These are phyloP conservation scores for Schrankia costaestrigalis DNA, from an alignment of 2,888 invertebrate genomes.

Conservation along the genomic window DNA sequence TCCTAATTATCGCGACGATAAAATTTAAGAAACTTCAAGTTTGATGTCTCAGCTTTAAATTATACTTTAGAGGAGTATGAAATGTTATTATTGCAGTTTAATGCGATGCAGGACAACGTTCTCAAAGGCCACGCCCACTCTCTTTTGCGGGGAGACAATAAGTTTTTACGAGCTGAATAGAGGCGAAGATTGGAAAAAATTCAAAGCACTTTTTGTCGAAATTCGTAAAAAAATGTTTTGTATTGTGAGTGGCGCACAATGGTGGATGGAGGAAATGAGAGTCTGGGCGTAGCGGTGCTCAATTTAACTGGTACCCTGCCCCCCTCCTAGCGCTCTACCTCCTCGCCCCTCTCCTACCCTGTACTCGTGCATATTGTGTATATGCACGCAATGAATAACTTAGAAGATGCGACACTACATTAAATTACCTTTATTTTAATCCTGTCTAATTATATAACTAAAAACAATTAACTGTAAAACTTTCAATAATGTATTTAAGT, in stretches of 20 bases:
- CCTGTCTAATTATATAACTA: constrained; percentile 14
- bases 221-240: constrained; percentile 79
- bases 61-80: constrained; percentile 50
- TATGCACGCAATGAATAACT: constrained; percentile 53
- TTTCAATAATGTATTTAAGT: too few relatives aligned
- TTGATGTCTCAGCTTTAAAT: constrained; percentile 51
- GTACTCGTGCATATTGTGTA: constrained; percentile 42
- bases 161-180: constrained; percentile 71
- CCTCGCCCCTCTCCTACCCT: constrained; percentile 15
- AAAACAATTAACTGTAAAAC: too few relatives aligned
- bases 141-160: constrained; percentile 67
- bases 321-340: constrained; percentile 34
- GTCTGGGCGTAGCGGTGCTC: constrained; percentile 74
- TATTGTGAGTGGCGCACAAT: constrained; percentile 78
- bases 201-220: constrained; percentile 78
- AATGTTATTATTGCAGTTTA: constrained; percentile 50
- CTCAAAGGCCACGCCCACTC: constrained; percentile 47
- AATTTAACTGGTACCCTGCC: constrained; percentile 69
- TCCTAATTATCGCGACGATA: constrained; percentile 68
- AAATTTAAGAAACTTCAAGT: constrained; percentile 61
- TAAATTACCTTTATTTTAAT: constrained; percentile 20
- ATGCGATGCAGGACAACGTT: constrained; percentile 35
- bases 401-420: constrained; percentile 42
- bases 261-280: constrained; percentile 76
- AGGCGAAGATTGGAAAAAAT: constrained; percentile 78